These are phyloP conservation scores for Dipodomys stephensi DNA, from an alignment of 2,113 vertebrate species.

Conservation along the genomic window DNA sequence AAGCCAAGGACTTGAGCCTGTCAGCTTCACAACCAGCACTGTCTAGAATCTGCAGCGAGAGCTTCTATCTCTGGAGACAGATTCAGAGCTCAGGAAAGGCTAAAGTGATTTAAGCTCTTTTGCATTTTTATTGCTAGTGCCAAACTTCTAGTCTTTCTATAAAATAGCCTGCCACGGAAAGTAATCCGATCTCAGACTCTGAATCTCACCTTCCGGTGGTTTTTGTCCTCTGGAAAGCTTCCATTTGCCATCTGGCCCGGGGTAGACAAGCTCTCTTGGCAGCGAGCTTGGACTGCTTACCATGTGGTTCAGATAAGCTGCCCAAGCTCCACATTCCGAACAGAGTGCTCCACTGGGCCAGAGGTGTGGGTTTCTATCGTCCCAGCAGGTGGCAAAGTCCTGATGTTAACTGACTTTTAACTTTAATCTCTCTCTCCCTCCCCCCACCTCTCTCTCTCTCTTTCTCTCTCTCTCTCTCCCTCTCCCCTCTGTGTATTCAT, in stretches of 20 bases:
- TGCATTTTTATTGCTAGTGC: neutral
- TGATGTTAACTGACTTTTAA: neutral
- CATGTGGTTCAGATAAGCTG: neutral
- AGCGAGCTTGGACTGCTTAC: neutral
- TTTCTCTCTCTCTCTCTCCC: no score
- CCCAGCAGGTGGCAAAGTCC: neutral
- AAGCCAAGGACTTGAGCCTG: neutral
- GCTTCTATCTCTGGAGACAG: neutral
- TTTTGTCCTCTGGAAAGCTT: conserved; percentile 10
- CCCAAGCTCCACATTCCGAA: neutral
- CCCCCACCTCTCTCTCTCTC: no score
- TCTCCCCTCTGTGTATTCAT: neutral
- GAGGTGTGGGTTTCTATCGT: neutral
- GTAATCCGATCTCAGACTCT: conserved; percentile 15
- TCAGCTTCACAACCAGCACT: neutral
- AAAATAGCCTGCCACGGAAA: conserved; percentile 12
- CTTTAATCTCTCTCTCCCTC: no score
- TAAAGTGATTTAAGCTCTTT: neutral
- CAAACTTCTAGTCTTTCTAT: neutral
- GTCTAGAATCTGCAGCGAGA: neutral
- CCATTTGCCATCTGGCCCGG: neutral
- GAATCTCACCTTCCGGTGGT: neutral
- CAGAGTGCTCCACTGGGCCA: neutral
- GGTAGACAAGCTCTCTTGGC: neutral
- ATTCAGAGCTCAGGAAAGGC: neutral